A percentile compares a stretch with the other conserved stretches of the same genome.
Conservation (phyloP, 2,113 vertebrate species). For the Antechinus flavipes region DNA sequence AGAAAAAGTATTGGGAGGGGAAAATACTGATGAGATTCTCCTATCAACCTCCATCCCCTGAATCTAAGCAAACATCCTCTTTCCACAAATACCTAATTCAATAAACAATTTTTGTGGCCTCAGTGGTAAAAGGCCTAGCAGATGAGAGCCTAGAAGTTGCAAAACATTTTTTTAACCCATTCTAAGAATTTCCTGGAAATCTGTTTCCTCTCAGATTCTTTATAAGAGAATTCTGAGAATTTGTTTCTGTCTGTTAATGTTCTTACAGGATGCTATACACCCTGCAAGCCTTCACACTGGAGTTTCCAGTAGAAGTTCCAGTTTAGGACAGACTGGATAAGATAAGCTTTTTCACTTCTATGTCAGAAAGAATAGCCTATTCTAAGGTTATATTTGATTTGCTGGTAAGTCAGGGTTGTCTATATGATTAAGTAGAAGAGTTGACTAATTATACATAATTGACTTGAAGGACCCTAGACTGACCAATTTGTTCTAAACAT, state of each 20-base stretch:
- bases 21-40: neutral
- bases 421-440: neutral
- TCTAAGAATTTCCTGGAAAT: neutral
- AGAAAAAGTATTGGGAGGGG: neutral
- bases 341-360: neutral
- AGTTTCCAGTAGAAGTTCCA: neutral
- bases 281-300: neutral
- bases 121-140: neutral
- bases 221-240: neutral
- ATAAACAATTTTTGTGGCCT: neutral
- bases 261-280: neutral
- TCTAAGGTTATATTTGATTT: neutral
- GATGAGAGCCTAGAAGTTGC: neutral
- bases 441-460: neutral
- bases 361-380: neutral
- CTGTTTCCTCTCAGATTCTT: neutral
- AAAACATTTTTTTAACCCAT: neutral
- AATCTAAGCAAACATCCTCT: neutral
- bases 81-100: neutral
- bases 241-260: neutral
- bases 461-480: neutral
- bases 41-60: neutral
- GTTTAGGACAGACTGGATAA: neutral
- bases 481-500: neutral
- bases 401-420: neutral